Evolutionary conservation across 2,113 vertebrate species (phyloP).

Genomic region (Falcunculus frontatus): DNA sequence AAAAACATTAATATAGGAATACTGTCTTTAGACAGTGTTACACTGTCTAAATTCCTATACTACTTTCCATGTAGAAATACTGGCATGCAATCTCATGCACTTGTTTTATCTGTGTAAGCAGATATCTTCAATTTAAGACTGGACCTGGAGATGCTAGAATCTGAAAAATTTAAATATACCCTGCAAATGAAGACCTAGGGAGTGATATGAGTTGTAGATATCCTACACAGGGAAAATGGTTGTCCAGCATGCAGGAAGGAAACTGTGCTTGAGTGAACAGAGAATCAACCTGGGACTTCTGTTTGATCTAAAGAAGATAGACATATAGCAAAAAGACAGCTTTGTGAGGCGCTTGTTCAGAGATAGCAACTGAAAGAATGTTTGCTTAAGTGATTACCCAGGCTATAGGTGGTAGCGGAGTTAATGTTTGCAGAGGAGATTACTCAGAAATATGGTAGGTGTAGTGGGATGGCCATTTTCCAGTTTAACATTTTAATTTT

Average conservation of each 20-base stretch:
- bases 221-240: background rate
- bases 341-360: background rate
- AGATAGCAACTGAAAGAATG: background rate
- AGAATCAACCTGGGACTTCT: background rate
- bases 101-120: background rate
- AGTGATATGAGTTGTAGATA: background rate
- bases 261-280: background rate
- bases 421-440: constrained; percentile 31
- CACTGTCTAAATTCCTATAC: background rate
- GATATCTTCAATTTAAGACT: background rate
- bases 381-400: background rate
- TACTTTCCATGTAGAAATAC: background rate
- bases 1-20: background rate
- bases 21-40: background rate
- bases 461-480: background rate
- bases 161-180: background rate
- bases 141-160: background rate
- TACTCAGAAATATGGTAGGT: background rate
- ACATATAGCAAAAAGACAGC: background rate
- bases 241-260: background rate
- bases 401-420: background rate
- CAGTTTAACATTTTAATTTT: background rate
- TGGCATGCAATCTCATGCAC: background rate
- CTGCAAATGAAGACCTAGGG: background rate
- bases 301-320: background rate